Percentiles rank a stretch among this genome's conserved stretches.
phyloP scores from a whole-genome alignment of 2,888 invertebrate genomes.

The Sarcophaga caerulescens region DNA sequence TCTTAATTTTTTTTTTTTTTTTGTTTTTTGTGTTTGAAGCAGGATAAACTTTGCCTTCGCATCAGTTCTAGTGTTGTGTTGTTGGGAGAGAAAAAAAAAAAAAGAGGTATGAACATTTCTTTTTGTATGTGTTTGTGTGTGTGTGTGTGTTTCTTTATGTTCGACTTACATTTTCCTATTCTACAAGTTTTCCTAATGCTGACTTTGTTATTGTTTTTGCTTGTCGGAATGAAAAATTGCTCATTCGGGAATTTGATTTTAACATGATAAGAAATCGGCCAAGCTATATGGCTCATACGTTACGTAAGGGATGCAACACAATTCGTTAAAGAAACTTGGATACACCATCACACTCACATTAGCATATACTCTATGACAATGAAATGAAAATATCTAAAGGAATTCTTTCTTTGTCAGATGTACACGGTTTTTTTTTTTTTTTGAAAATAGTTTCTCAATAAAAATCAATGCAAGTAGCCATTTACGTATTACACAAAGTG shows the following conservation, averaged over 20 bases:
- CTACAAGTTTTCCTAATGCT: slow-evolving; percentile 43
- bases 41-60: background rate
- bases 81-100: background rate
- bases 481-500: too few relatives aligned
- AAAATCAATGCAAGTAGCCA: too few relatives aligned
- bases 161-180: background rate
- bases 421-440: too few relatives aligned
- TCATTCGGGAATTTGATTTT: slow-evolving; percentile 79
- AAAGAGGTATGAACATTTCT: background rate
- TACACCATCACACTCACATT: background rate
- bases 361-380: too few relatives aligned
- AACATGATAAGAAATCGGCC: slow-evolving; percentile 76
- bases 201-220: slow-evolving; percentile 71
- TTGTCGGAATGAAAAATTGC: slow-evolving; percentile 79
- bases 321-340: slow-evolving; percentile 31
- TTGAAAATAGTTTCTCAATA: too few relatives aligned
- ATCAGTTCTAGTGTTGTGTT: background rate
- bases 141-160: slow-evolving; percentile 11
- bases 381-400: slow-evolving; percentile 14
- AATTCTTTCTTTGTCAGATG: background rate
- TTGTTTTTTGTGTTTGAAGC: background rate
- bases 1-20: background rate
- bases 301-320: slow-evolving; percentile 54
- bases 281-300: slow-evolving; percentile 22
- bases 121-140: slow-evolving; percentile 14